Conservation (phyloP, 23 tunicate species). For the Trididemnum nubilum region DNA sequence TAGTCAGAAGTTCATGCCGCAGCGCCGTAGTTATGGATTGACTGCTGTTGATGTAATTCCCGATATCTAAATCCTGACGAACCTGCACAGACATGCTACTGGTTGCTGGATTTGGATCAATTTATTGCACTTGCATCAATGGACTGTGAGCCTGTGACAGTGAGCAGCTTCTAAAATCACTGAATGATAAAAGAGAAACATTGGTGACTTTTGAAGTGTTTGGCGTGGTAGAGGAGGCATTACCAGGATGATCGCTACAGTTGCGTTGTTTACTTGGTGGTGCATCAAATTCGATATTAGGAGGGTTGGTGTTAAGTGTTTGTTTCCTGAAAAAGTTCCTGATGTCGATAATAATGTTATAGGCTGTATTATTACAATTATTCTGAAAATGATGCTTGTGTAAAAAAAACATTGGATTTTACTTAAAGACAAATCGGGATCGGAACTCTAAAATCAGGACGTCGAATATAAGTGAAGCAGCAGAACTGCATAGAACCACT, state of each 20-base stretch:
- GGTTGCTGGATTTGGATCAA: constrained; percentile 9
- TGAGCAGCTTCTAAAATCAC: background rate
- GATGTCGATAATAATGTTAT: constrained; percentile 1
- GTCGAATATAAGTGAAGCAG: too few relatives aligned
- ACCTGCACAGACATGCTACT: constrained; percentile 12
- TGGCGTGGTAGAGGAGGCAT: constrained; percentile 16
- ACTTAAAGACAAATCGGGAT: too few relatives aligned
- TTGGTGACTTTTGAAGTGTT: constrained; percentile 17
- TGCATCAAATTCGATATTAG: background rate
- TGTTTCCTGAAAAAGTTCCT: constrained; percentile 25
- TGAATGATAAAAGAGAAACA: constrained; percentile 20
- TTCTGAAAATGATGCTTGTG: background rate
- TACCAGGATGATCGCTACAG: constrained; percentile 26
- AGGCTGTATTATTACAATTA: background rate
- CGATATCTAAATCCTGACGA: constrained; percentile 7
- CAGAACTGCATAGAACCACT: too few relatives aligned
- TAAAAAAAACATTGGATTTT: too few relatives aligned
- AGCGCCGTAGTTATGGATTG: constrained; percentile 7
- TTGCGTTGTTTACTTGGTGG: constrained; percentile 22
- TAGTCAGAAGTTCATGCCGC: background rate
- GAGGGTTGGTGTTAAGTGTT: constrained; percentile 11
- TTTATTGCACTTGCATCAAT: background rate
- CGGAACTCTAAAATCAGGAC: too few relatives aligned
- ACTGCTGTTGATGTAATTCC: background rate
- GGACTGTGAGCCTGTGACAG: constrained; percentile 2